Evolutionary conservation across 2,888 invertebrate species (phyloP).

Genomic region (Conops quadrifasciatus): DNA sequence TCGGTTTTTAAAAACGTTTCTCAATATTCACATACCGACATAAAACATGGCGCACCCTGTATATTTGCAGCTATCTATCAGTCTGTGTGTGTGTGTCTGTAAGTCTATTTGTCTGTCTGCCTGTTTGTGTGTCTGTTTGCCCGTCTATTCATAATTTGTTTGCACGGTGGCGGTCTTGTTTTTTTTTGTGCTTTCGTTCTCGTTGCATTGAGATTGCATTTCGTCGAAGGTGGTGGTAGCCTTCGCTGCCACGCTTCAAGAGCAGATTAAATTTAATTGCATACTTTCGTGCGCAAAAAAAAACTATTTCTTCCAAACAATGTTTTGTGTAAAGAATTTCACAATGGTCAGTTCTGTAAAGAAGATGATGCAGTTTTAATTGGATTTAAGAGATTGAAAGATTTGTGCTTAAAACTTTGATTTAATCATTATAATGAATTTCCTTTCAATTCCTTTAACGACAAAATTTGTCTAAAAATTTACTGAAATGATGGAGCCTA

Average conservation of each 20-base stretch:
- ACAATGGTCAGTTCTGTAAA: too few relatives aligned
- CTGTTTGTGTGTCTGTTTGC: too few relatives aligned
- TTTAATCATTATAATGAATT: too few relatives aligned
- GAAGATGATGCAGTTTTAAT: constrained; percentile 4
- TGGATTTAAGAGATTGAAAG: not conserved
- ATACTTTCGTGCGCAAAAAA: constrained; percentile 9
- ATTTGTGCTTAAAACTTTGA: not conserved
- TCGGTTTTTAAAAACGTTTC: too few relatives aligned
- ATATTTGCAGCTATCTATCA: too few relatives aligned
- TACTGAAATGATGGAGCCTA: too few relatives aligned
- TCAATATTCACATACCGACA: too few relatives aligned
- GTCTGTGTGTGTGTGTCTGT: too few relatives aligned
- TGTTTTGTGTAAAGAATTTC: not conserved
- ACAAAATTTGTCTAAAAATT: too few relatives aligned
- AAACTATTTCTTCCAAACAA: not conserved
- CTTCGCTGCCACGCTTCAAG: not conserved
- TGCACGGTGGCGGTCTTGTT: not conserved
- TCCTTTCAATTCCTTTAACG: too few relatives aligned
- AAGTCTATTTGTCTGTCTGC: too few relatives aligned
- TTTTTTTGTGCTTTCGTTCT: not conserved
- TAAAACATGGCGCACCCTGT: too few relatives aligned
- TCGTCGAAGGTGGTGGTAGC: not conserved
- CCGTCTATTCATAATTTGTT: not conserved
- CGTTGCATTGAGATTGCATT: not conserved
- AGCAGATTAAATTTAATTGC: constrained; percentile 1